Evolutionary conservation across 2,888 invertebrate genomes (phyloP), one percentile per base, ranked within the genome.

Genomic region (Tanypteryx hageni): DNA sequence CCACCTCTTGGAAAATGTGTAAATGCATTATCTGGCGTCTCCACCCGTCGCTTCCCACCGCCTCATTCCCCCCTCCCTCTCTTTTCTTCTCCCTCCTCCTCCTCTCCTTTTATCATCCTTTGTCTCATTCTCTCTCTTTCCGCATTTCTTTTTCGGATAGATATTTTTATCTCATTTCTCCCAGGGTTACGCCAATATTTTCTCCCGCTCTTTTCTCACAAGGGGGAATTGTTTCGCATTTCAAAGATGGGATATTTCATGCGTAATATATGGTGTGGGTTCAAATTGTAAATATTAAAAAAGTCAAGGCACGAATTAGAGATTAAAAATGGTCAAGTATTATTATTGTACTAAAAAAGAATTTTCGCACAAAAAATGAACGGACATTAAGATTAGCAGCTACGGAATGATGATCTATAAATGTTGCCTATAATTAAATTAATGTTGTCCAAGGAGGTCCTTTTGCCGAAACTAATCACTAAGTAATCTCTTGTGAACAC

Each of bases 1-100:
- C 89, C 89, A 89, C 89, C 68, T 59, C 86, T 86, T 59, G 89
- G 89, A 89, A 76, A 89, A 89, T 89, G 89, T 89, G 89, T 89
- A 89, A 89, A 89, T 89, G 89, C 89, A 89, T 89, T 89, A 89
- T 89, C 89, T 89, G 31, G 89, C 86, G 86, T 86, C 86, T 86
- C 86, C 86, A 61, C 86, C 86, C 86, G 86, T 61, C 31, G 59
- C 61, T 59, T 16, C 61, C 86, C 27, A 9, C 31, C 86, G 27
- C n/a, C 86, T 31, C n/a, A 16, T 14, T n/a, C 31, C 16, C 86
- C 31, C 31, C 31, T 61, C 58, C 18, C 76, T 13, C 76, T 83
- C 44, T 27, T 11, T 44, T 13, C 83, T 83, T 57, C 61, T 31
- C 18, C 31, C 14, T 86, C 59, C 22, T 44, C 59, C 22, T n/a